These are phyloP conservation scores for Phoxinus phoxinus DNA, from an alignment of 2,113 vertebrate genomes.

Conservation along the genomic window DNA sequence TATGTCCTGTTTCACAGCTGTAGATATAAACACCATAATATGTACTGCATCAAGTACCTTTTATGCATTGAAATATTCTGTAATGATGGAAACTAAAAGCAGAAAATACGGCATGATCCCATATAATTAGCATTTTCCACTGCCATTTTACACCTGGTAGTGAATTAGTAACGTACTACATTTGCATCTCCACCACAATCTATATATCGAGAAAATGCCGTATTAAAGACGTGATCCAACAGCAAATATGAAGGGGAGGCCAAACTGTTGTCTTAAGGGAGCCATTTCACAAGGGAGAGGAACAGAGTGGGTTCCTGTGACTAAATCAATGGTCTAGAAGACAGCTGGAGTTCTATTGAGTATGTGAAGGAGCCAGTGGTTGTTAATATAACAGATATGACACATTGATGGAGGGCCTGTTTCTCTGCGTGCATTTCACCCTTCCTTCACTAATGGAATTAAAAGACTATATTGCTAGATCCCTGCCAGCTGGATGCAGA, in stretches of 20 bases:
- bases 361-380: conserved; percentile 8
- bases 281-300: not conserved
- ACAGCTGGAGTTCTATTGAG: conserved; percentile 3
- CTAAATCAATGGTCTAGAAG: conserved; percentile 21
- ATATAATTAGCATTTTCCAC: conserved; percentile 13
- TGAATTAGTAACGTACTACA: conserved; percentile 10
- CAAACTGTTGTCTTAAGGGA: conserved; percentile 7
- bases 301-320: not conserved
- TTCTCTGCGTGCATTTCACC: conserved; percentile 15
- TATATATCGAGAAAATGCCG: not conserved
- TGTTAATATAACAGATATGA: conserved; percentile 41
- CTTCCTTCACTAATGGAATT: conserved; percentile 50
- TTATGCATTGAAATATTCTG: conserved; percentile 15
- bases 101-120: conserved; percentile 10
- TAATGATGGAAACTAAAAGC: conserved; percentile 29
- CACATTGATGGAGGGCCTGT: conserved; percentile 38
- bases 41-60: conserved; percentile 10
- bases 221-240: not conserved
- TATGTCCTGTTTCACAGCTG: conserved; percentile 17
- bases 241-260: not conserved
- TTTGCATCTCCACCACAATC: conserved; percentile 1
- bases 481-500: conserved; percentile 19
- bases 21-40: conserved; percentile 14
- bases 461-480: conserved; percentile 40
- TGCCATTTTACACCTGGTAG: conserved; percentile 10